Evolutionary conservation across 2,797 vertebrate genomes (phyloP).

Genomic region (Petrocephalus sullivani): DNA sequence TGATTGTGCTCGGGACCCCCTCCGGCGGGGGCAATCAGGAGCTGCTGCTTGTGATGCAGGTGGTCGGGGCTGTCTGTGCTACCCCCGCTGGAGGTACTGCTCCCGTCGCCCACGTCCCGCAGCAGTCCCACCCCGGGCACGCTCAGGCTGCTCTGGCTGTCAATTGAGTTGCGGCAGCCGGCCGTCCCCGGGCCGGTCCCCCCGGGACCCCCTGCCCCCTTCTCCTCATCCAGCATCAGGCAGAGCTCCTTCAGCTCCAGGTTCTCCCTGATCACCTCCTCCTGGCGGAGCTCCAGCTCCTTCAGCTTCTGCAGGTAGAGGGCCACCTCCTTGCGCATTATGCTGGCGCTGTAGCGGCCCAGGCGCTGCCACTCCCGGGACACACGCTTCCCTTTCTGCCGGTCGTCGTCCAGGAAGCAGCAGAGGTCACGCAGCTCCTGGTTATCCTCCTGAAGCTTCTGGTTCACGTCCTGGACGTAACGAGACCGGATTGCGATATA

Average conservation of each 20-base stretch:
- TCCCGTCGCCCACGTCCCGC: slow-evolving; percentile 88
- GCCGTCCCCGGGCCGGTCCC: slow-evolving; percentile 35
- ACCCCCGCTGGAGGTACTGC: slow-evolving; percentile 89
- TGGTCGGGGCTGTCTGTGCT: slow-evolving; percentile 89
- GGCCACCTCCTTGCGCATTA: slow-evolving; percentile 95
- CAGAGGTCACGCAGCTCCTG: slow-evolving; percentile 92
- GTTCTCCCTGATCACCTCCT: slow-evolving; percentile 90
- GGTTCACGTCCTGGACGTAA: slow-evolving; percentile 83
- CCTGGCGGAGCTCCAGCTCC: slow-evolving; percentile 86
- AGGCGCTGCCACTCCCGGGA: slow-evolving; percentile 94
- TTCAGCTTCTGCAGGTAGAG: slow-evolving; percentile 91
- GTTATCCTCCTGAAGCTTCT: slow-evolving; percentile 96
- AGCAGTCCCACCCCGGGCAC: slow-evolving; percentile 70
- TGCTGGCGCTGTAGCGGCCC: slow-evolving; percentile 83
- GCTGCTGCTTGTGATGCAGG: slow-evolving; percentile 76
- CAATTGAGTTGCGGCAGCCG: slow-evolving; percentile 86
- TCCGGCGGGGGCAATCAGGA: slow-evolving; percentile 47
- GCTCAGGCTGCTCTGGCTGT: slow-evolving; percentile 88
- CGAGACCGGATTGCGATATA: no score
- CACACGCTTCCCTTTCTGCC: slow-evolving; percentile 92
- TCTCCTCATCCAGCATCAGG: slow-evolving; percentile 87
- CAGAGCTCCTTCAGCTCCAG: slow-evolving; percentile 92
- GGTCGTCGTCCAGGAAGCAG: slow-evolving; percentile 92
- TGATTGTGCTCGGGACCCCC: slow-evolving; percentile 74
- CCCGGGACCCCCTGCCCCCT: slow-evolving; percentile 52